Conservation (phyloP, 1,140 invertebrate species). For the Sycobia sp. region DNA sequence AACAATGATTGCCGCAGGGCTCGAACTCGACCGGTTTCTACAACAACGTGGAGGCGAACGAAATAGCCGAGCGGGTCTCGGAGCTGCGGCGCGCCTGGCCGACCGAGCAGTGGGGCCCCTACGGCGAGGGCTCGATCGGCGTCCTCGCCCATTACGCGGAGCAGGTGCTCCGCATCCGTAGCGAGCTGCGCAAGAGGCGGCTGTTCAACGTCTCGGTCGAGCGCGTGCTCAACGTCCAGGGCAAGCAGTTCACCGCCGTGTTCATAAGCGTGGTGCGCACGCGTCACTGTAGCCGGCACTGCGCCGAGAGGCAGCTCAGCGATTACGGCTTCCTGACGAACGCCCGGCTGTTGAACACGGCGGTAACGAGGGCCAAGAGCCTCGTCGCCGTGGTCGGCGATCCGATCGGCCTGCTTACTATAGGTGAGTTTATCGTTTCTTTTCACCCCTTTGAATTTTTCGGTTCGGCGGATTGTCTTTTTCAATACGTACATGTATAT, state of each 20-base stretch:
- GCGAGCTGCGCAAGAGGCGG: slow-evolving; percentile 76
- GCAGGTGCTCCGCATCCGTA: slow-evolving; percentile 78
- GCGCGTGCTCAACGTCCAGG: slow-evolving; percentile 86
- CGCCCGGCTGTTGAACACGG: slow-evolving; percentile 83
- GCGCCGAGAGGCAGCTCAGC: slow-evolving; percentile 64
- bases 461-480: too few relatives aligned
- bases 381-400: slow-evolving; percentile 88
- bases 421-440: slow-evolving; percentile 61
- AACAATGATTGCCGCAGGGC: slow-evolving; percentile 61
- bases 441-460: neutral
- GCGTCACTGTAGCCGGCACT: slow-evolving; percentile 68
- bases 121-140: slow-evolving; percentile 77
- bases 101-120: slow-evolving; percentile 70
- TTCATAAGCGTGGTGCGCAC: slow-evolving; percentile 86
- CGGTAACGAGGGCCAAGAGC: slow-evolving; percentile 84
- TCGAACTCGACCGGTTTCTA: slow-evolving; percentile 84
- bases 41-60: slow-evolving; percentile 83
- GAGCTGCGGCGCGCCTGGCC: slow-evolving; percentile 77
- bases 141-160: slow-evolving; percentile 87
- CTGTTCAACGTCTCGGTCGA: slow-evolving; percentile 83
- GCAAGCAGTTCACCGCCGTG: slow-evolving; percentile 86
- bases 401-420: slow-evolving; percentile 81
- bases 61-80: slow-evolving; percentile 75
- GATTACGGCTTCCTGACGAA: slow-evolving; percentile 89
- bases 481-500: too few relatives aligned